Evolutionary conservation across 2,797 vertebrate genomes (phyloP), one percentile per base, ranked within the genome.

Genomic region (Etheostoma perlongum): DNA sequence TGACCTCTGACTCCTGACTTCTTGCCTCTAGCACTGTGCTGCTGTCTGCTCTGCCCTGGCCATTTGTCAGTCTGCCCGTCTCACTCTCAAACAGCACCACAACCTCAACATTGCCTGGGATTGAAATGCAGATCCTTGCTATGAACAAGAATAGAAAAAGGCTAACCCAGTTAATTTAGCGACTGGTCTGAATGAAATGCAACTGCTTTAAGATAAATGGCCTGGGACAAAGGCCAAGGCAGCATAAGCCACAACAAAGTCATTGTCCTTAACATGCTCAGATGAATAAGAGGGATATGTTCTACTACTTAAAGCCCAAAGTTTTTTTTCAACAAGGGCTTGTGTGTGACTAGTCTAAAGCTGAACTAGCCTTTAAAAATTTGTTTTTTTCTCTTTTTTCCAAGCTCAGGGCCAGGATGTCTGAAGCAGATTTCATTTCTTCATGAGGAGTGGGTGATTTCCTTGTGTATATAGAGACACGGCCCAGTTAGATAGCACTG

Each of bases 401-500:
- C 62, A 65, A 77, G 81, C 81, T 89, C 65, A 73, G 83, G 80
- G 89, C 79, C 83, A 90, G 86, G 72, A 92, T 87, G 87, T 91
- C 90, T 89, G 83, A 86, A 78, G 80, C 67, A 88, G 78, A 91
- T 85, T 88, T 89, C 12, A 79, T 85, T 91, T 92, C 82, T 93
- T 85, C 79, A 82, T 81, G 76, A 91, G 83, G 78, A 90, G 79
- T 88, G 87, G 84, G 89, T 86, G 81, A 90, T 89, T 91, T 91
- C 85, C 84, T 86, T 86, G 82, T 91, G 85, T 85, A 86, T 89
- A 91, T 86, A 88, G 86, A 92, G 84, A 89, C 83, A 83, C 79
- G 83, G 84, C 81, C 72, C 80, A 85, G 90, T 91, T 82, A 93
- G 90, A 89, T 93, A 94, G 89, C 83, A 83, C 90, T 92, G 92